phyloP scores from a whole-genome alignment of 2,113 vertebrate species.

The Oceanites oceanicus region DNA sequence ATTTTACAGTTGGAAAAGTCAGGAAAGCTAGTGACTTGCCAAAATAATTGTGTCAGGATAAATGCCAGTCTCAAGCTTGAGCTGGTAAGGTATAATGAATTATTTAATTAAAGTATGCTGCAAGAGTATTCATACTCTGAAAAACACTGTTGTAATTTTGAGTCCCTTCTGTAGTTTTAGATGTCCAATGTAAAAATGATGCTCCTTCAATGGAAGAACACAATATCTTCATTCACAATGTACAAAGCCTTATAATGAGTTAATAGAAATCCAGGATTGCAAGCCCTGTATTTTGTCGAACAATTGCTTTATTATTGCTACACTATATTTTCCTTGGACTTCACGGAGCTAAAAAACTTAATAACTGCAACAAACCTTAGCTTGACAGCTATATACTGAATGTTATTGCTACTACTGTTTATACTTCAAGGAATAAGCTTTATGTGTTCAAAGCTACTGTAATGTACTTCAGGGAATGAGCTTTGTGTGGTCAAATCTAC shows the following conservation, averaged over 20 bases:
- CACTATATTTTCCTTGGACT: background rate
- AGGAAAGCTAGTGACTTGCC: background rate
- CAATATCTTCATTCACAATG: background rate
- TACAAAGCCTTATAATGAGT: background rate
- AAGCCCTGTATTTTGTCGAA: background rate
- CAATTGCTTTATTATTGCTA: background rate
- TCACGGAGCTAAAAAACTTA: background rate
- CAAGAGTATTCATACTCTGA: background rate
- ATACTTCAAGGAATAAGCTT: background rate
- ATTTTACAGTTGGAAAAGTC: background rate
- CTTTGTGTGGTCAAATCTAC: background rate
- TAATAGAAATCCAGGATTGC: background rate
- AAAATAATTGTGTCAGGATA: background rate
- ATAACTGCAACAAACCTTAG: background rate
- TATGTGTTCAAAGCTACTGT: background rate
- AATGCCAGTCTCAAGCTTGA: background rate
- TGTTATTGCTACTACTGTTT: background rate
- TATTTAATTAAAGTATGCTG: background rate
- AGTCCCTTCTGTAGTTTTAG: background rate
- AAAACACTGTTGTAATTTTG: background rate
- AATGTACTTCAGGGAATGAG: background rate
- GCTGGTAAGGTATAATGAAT: background rate
- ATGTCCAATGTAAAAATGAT: background rate
- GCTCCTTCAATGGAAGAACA: background rate
- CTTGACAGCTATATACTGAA: background rate